Evolutionary conservation across 2,113 vertebrate genomes (phyloP), one percentile per base, ranked within the genome.

Genomic region (Chiloscyllium plagiosum): DNA sequence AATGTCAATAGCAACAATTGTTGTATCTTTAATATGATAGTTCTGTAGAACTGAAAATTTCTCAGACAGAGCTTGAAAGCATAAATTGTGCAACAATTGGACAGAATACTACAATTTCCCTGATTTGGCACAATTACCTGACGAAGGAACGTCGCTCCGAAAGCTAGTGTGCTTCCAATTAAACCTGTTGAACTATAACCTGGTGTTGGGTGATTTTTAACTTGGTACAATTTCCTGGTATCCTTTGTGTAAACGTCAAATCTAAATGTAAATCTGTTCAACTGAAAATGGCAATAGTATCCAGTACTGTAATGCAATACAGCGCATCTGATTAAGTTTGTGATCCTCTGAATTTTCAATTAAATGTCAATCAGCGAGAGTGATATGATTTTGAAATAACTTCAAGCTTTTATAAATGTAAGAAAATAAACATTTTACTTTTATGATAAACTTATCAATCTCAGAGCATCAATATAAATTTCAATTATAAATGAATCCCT

Each of bases 81-180:
- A 19, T 37, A 94, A 19, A 42, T 47, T 42, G n/a, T 37, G 90
- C 8, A 66, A 93, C 61, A 96, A 97, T 97, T 97, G 97, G 97
- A 97, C 97, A 97, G 92, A 97, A 97, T 97, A 97, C 98, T 96
- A 98, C 97, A 97, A 97, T 97, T 97, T 97, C 96, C 95, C 85
- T 47, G 42, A 47, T 47, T 47, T 47, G 42, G 42, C 42, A 47
- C 42, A 47, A 47, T 1, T 1, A 47, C 42, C 42, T 47, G 42
- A 47, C 42, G 42, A 47, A 47, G 42, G 42, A 47, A 1, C 42
- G 42, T 47, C 42, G 1, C 42, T 47, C 42, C 1, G 42, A 47
- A 47, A 47, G 42, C 42, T 47, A 47, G 42, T 47, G 42, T 47
- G 42, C 42, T 47, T 47, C 42, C 42, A 47, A 47, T 47, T 47